Conservation (phyloP, 2,797 vertebrate species). For the Coregonus sp. region DNA sequence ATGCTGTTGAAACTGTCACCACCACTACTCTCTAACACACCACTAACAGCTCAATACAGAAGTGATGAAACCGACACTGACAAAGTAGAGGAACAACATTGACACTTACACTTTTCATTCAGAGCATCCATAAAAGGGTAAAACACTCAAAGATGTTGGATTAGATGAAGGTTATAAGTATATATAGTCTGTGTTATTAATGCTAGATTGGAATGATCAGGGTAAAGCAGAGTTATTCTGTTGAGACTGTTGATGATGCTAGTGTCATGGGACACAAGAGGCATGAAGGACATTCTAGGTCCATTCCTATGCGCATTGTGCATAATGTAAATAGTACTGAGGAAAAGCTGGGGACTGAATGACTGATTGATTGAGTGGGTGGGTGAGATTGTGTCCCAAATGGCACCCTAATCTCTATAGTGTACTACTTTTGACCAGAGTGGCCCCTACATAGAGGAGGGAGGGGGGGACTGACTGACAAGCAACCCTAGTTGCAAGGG, state of each 20-base stretch:
- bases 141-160: no score
- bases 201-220: no score
- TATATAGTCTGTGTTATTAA: no score
- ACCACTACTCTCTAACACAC: slow-evolving; percentile 21
- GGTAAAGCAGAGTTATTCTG: slow-evolving; percentile 4
- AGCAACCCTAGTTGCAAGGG: background rate
- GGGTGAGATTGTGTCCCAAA: slow-evolving; percentile 1
- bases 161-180: no score
- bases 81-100: no score
- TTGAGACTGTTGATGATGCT: background rate
- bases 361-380: slow-evolving; percentile 11
- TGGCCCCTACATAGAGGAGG: background rate
- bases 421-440: background rate
- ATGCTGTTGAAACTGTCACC: slow-evolving; percentile 52
- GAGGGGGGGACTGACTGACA: background rate
- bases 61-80: background rate
- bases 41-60: slow-evolving; percentile 39
- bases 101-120: no score
- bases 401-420: background rate
- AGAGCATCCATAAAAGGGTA: no score
- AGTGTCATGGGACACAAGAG: background rate
- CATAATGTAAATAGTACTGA: slow-evolving; percentile 8
- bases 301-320: background rate
- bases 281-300: background rate
- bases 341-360: background rate